These are phyloP conservation scores for Microplitis mediator DNA, from an alignment of 1,140 invertebrate genomes.

Conservation along the genomic window DNA sequence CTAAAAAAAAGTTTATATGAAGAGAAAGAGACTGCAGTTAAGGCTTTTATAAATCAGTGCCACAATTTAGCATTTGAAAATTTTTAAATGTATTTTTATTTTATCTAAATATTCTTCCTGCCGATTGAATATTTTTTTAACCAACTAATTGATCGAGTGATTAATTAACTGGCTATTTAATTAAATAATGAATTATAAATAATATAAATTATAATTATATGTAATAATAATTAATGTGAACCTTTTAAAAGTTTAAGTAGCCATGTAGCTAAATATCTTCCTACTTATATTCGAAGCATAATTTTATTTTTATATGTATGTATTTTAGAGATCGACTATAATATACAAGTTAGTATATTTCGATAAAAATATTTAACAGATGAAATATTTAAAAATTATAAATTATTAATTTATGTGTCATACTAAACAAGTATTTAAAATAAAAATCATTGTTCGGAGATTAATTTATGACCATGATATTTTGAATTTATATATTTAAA, in stretches of 20 bases:
- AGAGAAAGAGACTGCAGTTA: constrained; percentile 5
- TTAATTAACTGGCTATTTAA: no score
- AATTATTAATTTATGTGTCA: no score
- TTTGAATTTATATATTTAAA: not conserved
- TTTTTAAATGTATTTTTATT: not conserved
- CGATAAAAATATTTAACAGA: no score
- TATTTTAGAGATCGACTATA: constrained; percentile 7
- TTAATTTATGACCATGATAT: not conserved
- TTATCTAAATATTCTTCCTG: not conserved
- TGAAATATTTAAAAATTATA: not conserved
- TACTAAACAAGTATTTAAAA: no score
- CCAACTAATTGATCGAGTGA: not conserved
- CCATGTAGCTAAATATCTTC: not conserved
- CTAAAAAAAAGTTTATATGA: not conserved
- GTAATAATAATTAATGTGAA: not conserved
- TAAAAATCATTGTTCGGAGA: not conserved
- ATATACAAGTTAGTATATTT: not conserved
- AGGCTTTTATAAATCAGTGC: not conserved
- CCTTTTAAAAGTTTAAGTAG: not conserved
- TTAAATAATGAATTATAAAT: no score
- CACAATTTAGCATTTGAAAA: constrained; percentile 1
- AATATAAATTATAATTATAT: not conserved
- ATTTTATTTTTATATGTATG: constrained; percentile 34
- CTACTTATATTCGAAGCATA: constrained; percentile 3
- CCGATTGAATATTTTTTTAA: not conserved